Conservation (phyloP, 1,140 invertebrate genomes). For the Paraescarpia echinospica region DNA sequence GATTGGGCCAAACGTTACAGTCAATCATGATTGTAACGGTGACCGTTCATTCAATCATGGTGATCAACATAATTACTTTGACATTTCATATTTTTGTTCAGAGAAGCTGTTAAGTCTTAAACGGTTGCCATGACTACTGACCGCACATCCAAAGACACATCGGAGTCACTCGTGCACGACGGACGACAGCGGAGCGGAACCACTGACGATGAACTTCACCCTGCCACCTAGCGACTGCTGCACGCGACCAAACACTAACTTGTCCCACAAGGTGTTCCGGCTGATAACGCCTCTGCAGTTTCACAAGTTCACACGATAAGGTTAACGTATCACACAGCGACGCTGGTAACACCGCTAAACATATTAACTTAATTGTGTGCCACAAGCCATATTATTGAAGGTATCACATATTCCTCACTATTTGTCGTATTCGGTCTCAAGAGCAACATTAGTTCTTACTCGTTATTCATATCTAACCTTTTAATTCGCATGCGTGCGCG, state of each 20-base stretch:
- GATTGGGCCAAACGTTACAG: no score
- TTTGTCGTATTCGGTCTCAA: no score
- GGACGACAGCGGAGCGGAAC: conserved; percentile 89
- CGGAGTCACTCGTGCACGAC: conserved; percentile 92
- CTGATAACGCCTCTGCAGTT: conserved; percentile 51
- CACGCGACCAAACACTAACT: conserved; percentile 86
- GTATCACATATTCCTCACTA: no score
- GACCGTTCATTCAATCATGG: no score
- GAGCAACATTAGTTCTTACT: no score
- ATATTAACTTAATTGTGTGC: no score
- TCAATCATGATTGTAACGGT: no score
- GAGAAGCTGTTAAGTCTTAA: not conserved
- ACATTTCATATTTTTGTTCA: not conserved
- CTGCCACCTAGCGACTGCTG: conserved; percentile 87
- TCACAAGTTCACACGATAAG: not conserved
- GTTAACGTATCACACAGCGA: not conserved
- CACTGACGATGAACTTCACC: conserved; percentile 84
- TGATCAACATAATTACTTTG: no score
- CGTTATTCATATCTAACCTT: no score
- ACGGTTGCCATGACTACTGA: conserved; percentile 57
- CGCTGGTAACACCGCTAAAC: no score
- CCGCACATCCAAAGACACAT: conserved; percentile 89
- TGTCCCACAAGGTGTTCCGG: conserved; percentile 64
- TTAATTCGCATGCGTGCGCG: no score
- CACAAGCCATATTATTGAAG: no score